These are phyloP conservation scores for Myodes glareolus DNA, from an alignment of 2,113 vertebrate genomes.

Conservation along the genomic window DNA sequence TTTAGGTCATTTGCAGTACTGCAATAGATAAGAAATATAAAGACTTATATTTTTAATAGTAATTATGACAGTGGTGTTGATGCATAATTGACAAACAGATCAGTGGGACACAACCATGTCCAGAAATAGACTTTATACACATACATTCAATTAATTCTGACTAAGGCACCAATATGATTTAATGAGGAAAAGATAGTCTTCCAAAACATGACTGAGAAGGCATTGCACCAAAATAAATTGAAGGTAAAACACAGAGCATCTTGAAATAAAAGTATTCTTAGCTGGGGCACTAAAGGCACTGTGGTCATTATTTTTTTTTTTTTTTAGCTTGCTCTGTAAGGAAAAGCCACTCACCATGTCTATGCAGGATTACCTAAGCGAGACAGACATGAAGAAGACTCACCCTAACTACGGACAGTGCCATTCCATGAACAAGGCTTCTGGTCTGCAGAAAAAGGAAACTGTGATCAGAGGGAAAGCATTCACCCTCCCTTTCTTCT, in stretches of 20 bases:
- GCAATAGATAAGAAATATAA: neutral
- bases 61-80: neutral
- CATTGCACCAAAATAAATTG: neutral
- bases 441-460: neutral
- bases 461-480: neutral
- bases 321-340: neutral
- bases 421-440: neutral
- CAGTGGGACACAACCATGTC: neutral
- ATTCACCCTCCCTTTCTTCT: neutral
- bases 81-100: neutral
- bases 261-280: neutral
- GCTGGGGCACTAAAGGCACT: neutral
- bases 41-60: neutral
- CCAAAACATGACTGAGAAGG: neutral
- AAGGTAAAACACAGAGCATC: neutral
- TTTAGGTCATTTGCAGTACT: neutral
- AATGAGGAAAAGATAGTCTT: neutral
- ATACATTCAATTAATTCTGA: neutral
- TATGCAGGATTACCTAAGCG: no score
- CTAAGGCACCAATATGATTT: constrained; percentile 30
- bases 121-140: neutral
- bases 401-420: no score
- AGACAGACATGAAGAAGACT: neutral
- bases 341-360: neutral
- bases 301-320: neutral